Conservation (phyloP, 1,140 invertebrate species). For the Euwallacea fornicatus region DNA sequence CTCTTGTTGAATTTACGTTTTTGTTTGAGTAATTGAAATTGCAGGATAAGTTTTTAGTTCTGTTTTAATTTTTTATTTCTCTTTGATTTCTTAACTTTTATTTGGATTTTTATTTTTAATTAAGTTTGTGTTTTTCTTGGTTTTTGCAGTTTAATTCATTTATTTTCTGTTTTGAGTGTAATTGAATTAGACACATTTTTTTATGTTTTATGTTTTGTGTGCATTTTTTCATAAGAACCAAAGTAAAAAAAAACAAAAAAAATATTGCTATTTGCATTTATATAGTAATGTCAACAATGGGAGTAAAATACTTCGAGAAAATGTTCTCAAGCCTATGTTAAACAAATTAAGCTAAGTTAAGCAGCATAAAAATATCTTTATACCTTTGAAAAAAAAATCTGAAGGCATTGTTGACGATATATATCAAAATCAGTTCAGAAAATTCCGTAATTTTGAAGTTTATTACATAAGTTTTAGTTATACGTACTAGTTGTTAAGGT, state of each 20-base stretch:
- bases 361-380: no score
- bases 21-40: slow-evolving; percentile 34
- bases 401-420: no score
- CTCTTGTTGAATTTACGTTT: slow-evolving; percentile 36
- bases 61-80: slow-evolving; percentile 20
- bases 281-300: neutral
- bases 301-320: no score
- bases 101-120: slow-evolving; percentile 25
- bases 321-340: no score
- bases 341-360: no score
- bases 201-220: slow-evolving; percentile 23
- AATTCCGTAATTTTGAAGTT: no score
- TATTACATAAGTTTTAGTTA: no score
- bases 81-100: slow-evolving; percentile 22
- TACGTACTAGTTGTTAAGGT: neutral
- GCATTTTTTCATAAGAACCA: slow-evolving; percentile 24
- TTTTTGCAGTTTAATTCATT: slow-evolving; percentile 13
- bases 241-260: slow-evolving; percentile 25
- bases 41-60: slow-evolving; percentile 30
- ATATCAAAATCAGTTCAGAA: no score
- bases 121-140: slow-evolving; percentile 13
- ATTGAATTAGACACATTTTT: slow-evolving; percentile 8
- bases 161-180: slow-evolving; percentile 1
- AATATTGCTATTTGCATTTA: slow-evolving; percentile 2
- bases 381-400: no score